These are phyloP conservation scores for Hemiprocne comata DNA, from an alignment of 2,113 vertebrate species.

Conservation along the genomic window DNA sequence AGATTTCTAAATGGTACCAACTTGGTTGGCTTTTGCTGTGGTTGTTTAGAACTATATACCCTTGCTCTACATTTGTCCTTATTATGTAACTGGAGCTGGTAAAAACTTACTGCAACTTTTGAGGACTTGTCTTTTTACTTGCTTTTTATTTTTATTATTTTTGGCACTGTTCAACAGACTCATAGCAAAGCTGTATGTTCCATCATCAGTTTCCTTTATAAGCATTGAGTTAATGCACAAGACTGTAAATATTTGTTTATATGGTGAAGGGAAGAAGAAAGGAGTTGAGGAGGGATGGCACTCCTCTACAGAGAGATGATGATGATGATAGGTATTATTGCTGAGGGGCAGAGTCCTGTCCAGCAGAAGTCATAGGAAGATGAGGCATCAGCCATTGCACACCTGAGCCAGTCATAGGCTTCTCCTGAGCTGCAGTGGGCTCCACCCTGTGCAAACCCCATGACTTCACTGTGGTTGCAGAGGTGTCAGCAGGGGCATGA, in stretches of 20 bases:
- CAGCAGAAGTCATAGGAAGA: neutral
- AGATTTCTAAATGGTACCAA: neutral
- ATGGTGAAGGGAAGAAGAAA: neutral
- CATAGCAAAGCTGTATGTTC: neutral
- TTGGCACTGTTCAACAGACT: neutral
- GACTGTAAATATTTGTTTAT: neutral
- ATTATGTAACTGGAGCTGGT: neutral
- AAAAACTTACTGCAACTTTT: neutral
- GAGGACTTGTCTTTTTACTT: neutral
- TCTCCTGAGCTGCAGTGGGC: neutral
- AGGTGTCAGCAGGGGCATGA: neutral
- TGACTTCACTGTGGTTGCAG: neutral
- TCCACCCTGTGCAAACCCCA: neutral
- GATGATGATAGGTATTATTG: fast-evolving
- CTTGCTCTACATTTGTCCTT: neutral
- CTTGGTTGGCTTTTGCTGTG: neutral
- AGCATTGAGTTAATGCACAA: neutral
- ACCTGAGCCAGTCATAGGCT: fast-evolving
- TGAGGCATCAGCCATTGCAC: neutral
- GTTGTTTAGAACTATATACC: neutral
- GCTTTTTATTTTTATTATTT: neutral
- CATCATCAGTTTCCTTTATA: neutral
- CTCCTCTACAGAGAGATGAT: neutral
- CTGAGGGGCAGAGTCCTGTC: neutral
- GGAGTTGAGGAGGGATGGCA: neutral